Percentiles rank a stretch among this genome's conserved stretches.
These are phyloP conservation scores for Yponomeuta malinellus DNA, from an alignment of 2,888 invertebrate genomes.

Conservation along the genomic window DNA sequence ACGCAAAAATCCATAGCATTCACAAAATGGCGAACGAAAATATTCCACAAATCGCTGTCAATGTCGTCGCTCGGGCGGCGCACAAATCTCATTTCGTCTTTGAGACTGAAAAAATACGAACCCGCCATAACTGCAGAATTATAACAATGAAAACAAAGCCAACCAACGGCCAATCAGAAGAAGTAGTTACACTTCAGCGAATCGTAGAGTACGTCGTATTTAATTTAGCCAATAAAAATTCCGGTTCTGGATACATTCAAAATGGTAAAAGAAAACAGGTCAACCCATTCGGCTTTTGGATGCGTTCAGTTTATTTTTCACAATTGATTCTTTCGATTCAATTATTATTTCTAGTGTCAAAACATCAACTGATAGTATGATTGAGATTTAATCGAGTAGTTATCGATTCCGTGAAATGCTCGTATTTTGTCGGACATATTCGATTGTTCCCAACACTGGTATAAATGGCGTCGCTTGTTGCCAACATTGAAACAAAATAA, in stretches of 20 bases:
- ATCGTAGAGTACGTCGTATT: constrained; percentile 17
- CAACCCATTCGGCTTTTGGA: constrained; percentile 16
- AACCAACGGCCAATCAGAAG: constrained; percentile 6
- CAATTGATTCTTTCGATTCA: not conserved
- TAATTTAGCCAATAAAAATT: constrained; percentile 24
- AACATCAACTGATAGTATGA: not conserved
- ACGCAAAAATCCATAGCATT: constrained; percentile 58
- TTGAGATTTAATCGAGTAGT: too few relatives aligned
- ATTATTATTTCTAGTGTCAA: not conserved
- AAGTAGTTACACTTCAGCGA: constrained; percentile 20
- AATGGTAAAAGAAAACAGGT: constrained; percentile 26
- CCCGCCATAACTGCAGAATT: constrained; percentile 57
- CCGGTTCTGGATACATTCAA: not conserved
- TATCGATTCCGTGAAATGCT: too few relatives aligned
- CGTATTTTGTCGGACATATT: not conserved
- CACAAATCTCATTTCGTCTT: constrained; percentile 69
- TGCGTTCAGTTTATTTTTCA: constrained; percentile 17
- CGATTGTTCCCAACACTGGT: not conserved
- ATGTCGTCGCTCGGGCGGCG: constrained; percentile 67
- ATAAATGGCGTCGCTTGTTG: constrained; percentile 33
- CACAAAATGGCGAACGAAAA: constrained; percentile 72
- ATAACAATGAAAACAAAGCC: constrained; percentile 33
- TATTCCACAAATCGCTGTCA: constrained; percentile 70
- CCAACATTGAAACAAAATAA: constrained; percentile 33
- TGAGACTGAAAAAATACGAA: constrained; percentile 66